phyloP scores from a whole-genome alignment of 2,888 invertebrate genomes.

The Schrankia costaestrigalis region DNA sequence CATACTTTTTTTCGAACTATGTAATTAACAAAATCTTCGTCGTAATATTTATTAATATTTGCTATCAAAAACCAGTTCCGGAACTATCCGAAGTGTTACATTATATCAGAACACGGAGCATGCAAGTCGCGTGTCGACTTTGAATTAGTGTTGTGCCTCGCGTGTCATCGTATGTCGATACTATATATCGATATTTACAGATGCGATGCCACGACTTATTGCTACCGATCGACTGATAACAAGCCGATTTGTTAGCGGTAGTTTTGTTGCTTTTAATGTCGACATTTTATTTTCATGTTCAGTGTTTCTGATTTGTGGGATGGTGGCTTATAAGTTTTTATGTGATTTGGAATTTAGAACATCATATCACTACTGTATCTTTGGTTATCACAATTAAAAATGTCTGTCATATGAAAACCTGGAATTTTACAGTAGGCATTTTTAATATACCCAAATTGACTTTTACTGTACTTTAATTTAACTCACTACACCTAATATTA shows the following conservation, averaged over 20 bases:
- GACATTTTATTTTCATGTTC: constrained; percentile 8
- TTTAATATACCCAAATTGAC: too few relatives aligned
- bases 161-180: constrained; percentile 57
- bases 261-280: constrained; percentile 49
- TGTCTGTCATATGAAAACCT: too few relatives aligned
- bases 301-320: neutral
- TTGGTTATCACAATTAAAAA: too few relatives aligned
- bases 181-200: constrained; percentile 65
- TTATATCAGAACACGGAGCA: constrained; percentile 37
- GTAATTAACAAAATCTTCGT: too few relatives aligned
- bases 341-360: too few relatives aligned
- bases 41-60: too few relatives aligned
- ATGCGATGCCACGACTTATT: constrained; percentile 64
- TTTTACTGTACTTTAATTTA: too few relatives aligned
- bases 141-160: constrained; percentile 57
- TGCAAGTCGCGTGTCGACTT: constrained; percentile 43
- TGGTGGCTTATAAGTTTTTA: too few relatives aligned
- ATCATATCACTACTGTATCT: too few relatives aligned
- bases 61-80: constrained; percentile 12
- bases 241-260: constrained; percentile 68
- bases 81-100: constrained; percentile 20
- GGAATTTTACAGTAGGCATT: too few relatives aligned
- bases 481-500: too few relatives aligned
- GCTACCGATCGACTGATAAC: constrained; percentile 66
- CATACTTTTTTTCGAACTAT: too few relatives aligned